These are phyloP conservation scores for Cephalotes varians DNA, from an alignment of 2,888 invertebrate genomes.

Conservation along the genomic window DNA sequence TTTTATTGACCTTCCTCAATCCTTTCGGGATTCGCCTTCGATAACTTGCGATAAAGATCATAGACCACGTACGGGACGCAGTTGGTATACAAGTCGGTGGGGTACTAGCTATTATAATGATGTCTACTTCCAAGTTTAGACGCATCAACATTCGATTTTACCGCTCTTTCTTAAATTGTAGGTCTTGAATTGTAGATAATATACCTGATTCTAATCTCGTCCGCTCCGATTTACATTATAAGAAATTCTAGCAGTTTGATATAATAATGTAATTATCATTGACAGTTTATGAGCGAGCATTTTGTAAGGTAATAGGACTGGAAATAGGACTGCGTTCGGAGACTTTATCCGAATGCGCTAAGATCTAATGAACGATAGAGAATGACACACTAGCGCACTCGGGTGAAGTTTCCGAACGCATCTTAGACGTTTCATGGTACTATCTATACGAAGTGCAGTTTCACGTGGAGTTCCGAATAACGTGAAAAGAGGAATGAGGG, in stretches of 20 bases:
- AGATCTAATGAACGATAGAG: no score
- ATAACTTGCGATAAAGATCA: neutral
- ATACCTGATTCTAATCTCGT: neutral
- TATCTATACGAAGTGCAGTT: slow-evolving; percentile 67
- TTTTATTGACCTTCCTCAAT: slow-evolving; percentile 39
- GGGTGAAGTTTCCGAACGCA: no score
- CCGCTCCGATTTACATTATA: neutral
- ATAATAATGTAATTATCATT: slow-evolving; percentile 19
- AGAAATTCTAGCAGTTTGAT: neutral
- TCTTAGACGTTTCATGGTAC: slow-evolving; percentile 48
- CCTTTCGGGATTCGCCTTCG: neutral
- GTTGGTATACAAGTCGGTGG: no score
- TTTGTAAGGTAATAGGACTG: slow-evolving; percentile 54
- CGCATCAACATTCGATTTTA: slow-evolving; percentile 5
- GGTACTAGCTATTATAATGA: neutral
- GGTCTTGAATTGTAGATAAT: neutral
- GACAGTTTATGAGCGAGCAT: slow-evolving; percentile 4
- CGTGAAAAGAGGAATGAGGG: slow-evolving; percentile 64
- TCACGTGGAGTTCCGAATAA: slow-evolving; percentile 74
- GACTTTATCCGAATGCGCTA: no score
- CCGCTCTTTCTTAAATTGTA: neutral
- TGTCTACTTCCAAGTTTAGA: neutral
- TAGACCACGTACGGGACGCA: no score
- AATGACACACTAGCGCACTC: no score
- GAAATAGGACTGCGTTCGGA: no score